phyloP scores from a whole-genome alignment of 2,888 invertebrate species.

The Caenorhabditis sinica region DNA sequence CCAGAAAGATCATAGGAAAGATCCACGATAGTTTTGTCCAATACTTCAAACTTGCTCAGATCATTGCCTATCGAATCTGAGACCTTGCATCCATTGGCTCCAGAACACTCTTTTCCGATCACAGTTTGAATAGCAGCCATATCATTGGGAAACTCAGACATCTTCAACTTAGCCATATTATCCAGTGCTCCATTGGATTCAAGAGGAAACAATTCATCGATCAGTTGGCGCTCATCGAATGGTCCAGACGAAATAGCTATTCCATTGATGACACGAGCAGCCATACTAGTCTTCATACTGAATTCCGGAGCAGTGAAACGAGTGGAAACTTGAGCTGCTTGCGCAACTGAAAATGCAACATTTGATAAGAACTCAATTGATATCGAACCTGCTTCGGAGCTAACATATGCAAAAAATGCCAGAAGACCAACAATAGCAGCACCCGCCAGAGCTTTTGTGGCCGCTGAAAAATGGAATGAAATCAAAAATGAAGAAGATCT shows the following conservation, averaged over 20 bases:
- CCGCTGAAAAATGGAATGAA: no score
- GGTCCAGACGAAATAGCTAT: not conserved
- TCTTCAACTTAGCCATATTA: not conserved
- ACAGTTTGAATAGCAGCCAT: not conserved
- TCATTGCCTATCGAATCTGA: no score
- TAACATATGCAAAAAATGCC: no score
- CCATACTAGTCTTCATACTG: not conserved
- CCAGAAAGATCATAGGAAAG: no score
- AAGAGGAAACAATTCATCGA: not conserved
- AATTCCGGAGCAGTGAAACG: not conserved
- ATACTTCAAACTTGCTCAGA: no score
- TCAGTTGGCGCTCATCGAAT: not conserved
- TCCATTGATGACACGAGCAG: conserved; percentile 17
- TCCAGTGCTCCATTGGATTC: not conserved
- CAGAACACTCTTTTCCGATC: conserved; percentile 5
- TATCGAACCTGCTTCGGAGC: not conserved
- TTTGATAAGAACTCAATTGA: not conserved
- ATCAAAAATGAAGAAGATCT: no score
- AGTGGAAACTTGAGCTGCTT: not conserved
- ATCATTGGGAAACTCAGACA: not conserved
- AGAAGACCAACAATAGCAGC: no score
- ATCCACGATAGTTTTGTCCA: no score
- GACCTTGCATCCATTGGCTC: not conserved
- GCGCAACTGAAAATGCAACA: not conserved
- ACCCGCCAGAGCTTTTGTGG: no score